These are phyloP conservation scores for Syncerus caffer DNA, from an alignment of 2,797 vertebrate species.

Conservation along the genomic window DNA sequence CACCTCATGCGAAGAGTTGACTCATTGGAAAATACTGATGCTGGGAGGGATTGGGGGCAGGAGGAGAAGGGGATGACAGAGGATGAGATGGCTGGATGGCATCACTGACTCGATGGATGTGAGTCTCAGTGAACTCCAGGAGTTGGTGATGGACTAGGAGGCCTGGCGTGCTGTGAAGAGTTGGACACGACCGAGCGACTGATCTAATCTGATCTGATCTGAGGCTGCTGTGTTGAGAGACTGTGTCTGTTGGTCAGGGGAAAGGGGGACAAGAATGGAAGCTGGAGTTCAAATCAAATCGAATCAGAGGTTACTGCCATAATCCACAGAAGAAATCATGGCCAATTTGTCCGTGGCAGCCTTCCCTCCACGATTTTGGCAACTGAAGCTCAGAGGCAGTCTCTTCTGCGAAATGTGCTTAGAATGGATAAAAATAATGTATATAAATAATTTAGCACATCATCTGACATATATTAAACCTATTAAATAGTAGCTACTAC, in stretches of 20 bases:
- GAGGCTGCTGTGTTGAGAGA: background rate
- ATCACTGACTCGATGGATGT: no score
- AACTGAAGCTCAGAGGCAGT: background rate
- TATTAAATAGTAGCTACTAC: background rate
- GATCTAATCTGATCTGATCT: no score
- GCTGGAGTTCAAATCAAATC: background rate
- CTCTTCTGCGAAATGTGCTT: background rate
- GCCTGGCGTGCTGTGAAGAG: no score
- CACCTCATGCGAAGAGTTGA: no score
- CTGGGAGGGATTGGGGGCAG: no score
- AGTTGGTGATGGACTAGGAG: no score
- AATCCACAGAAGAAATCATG: background rate
- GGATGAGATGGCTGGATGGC: no score
- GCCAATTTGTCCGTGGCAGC: background rate
- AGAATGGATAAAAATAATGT: background rate
- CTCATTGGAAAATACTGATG: no score
- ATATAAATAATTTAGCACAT: background rate
- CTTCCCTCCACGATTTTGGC: background rate
- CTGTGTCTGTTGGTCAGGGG: background rate
- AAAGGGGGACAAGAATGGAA: background rate
- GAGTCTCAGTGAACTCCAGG: no score
- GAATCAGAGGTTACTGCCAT: background rate
- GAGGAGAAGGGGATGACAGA: no score
- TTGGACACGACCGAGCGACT: no score
- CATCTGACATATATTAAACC: background rate